Conservation (phyloP, 2,888 invertebrate genomes). For the Hofmannophila pseudospretella region DNA sequence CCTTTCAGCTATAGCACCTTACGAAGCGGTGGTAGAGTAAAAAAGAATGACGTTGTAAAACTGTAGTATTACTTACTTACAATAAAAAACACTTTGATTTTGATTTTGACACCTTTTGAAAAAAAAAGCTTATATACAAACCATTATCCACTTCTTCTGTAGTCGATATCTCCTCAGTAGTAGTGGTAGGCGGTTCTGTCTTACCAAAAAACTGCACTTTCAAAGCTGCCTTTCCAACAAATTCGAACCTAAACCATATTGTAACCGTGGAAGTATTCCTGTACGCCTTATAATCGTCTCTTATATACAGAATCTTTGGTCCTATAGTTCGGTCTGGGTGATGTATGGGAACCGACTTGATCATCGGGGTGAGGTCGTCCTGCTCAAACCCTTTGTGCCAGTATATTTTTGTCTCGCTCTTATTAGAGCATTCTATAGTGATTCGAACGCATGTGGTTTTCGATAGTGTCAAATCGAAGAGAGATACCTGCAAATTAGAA, state of each 20-base stretch:
- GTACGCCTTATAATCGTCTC: not conserved
- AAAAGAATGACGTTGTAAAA: too few relatives aligned
- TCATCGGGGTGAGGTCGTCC: not conserved
- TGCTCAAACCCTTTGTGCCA: not conserved
- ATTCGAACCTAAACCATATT: constrained; percentile 2
- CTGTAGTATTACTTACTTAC: too few relatives aligned
- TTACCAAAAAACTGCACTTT: not conserved
- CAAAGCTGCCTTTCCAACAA: not conserved
- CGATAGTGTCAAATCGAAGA: constrained; percentile 13
- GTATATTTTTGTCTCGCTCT: not conserved
- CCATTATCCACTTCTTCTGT: not conserved
- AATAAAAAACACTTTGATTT: too few relatives aligned
- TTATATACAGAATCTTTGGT: not conserved
- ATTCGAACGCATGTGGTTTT: constrained; percentile 16
- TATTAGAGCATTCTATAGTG: constrained; percentile 5
- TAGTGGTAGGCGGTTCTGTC: not conserved
- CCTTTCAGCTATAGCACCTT: too few relatives aligned
- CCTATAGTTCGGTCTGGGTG: not conserved
- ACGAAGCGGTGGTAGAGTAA: too few relatives aligned
- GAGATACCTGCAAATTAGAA: constrained; percentile 17
- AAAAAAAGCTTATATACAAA: too few relatives aligned
- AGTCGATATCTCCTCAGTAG: too few relatives aligned
- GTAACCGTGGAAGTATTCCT: not conserved
- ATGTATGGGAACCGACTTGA: not conserved
- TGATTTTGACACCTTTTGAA: too few relatives aligned